A percentile compares a stretch with the other conserved stretches of the same genome.
Conservation (phyloP, 1,140 invertebrate genomes). For the Drosophila pseudoobscura region DNA sequence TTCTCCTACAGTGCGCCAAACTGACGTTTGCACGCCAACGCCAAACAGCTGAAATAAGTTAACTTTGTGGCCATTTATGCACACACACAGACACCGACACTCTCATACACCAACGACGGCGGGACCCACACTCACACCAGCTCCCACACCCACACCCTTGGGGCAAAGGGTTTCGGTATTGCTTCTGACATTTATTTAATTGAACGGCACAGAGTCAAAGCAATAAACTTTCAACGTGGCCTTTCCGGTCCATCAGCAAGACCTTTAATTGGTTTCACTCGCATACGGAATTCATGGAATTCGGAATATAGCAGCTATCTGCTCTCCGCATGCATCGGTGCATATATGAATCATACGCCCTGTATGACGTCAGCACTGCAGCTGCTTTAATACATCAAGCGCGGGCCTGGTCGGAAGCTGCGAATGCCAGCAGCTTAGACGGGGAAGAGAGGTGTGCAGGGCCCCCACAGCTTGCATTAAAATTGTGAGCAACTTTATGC, state of each 20-base stretch:
- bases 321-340: not conserved
- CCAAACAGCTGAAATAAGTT: slow-evolving; percentile 8
- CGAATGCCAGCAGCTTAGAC: not conserved
- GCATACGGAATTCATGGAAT: not conserved
- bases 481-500: not conserved
- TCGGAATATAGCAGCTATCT: not conserved
- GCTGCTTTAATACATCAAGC: slow-evolving; percentile 32
- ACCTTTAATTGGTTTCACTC: not conserved
- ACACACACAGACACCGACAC: not conserved
- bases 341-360: slow-evolving; percentile 42
- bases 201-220: slow-evolving; percentile 25
- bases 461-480: not conserved
- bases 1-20: not conserved
- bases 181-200: slow-evolving; percentile 51
- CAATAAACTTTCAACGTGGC: not conserved
- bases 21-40: not conserved
- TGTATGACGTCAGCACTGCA: slow-evolving; percentile 3
- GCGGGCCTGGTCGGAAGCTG: not conserved
- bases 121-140: not conserved
- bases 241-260: not conserved
- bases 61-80: not conserved
- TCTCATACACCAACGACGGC: not conserved
- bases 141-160: too few relatives aligned
- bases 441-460: not conserved
- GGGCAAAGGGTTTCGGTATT: slow-evolving; percentile 27